A percentile compares a stretch with the other conserved stretches of the same genome.
Conservation (phyloP, 2,797 vertebrate species). For the Rhadinocentrus ornatus region DNA sequence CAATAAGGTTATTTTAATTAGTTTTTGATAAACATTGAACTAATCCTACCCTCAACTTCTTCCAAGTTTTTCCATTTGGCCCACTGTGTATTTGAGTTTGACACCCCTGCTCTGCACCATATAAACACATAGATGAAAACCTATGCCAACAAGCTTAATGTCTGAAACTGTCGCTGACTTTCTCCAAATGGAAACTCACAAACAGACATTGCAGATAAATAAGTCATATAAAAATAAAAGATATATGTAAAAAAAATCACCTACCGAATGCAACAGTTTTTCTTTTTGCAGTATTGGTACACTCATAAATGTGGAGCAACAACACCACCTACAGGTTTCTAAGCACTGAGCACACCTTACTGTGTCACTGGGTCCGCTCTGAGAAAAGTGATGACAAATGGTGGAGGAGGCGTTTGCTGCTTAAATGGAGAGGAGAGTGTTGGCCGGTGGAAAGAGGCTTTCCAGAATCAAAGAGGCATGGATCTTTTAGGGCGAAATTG, state of each 20-base stretch:
- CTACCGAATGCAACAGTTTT: background rate
- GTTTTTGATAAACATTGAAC: too few species aligned
- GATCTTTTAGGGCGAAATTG: too few species aligned
- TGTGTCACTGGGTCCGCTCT: background rate
- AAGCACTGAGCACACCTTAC: background rate
- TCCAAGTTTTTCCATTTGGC: too few species aligned
- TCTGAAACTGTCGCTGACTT: conserved; percentile 8
- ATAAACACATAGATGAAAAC: background rate
- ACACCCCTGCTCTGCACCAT: background rate
- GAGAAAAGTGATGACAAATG: too few species aligned
- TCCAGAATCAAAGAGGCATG: too few species aligned
- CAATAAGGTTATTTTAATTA: too few species aligned
- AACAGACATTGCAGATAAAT: conserved; percentile 16
- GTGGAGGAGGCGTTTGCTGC: too few species aligned
- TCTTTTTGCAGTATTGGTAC: background rate
- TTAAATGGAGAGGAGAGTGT: too few species aligned
- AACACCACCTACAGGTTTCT: conserved; percentile 54
- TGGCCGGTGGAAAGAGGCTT: too few species aligned
- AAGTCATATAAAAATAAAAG: conserved; percentile 15
- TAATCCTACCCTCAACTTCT: too few species aligned
- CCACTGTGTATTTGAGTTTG: too few species aligned
- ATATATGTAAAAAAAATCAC: background rate
- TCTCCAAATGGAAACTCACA: conserved; percentile 1
- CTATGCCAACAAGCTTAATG: conserved; percentile 21
- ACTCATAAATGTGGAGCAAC: conserved; percentile 26